Base-by-base conservation (phyloP, 2,888 invertebrate species). In the Acleris laterana region DNA sequence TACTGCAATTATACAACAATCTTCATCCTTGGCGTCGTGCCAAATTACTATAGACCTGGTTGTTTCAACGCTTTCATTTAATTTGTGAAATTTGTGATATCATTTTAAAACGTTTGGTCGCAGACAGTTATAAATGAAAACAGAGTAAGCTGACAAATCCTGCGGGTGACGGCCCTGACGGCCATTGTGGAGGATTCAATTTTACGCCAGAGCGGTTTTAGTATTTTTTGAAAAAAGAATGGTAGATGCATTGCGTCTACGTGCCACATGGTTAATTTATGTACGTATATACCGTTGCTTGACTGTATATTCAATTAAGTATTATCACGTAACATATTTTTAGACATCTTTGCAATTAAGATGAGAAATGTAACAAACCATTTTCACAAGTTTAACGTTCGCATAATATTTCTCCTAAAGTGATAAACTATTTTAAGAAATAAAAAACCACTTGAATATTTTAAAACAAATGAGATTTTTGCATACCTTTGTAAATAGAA, bases 41-140 rank as follows among this genome's bases (percentile, higher is more conserved):
- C 78, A 77, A 73, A 74, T 75, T 71, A 73, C 74, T 75, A 76
- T 68, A 72, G 70, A 71, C 74, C 74, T 73, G 70, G 68, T 66
- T 71, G 66, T 66, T 74, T 76, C 74, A 75, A 75, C 76, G 71
- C 73, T 74, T 74, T 70, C 70, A 72, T 74, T 73, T 71, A 72
- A 71, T 68, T 64, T 68, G 65, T 70, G 70, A 69, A 68, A 68
- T 63, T 66, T 62, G 48, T 56, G 51, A 51, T 57, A 57, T 51
- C 56, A 46, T 62, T 65, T 66, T 66, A 56, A 51, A 66, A 38
- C 44, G 56, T 50, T 61, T 56, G 28, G 48, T 16, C 13, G 66
- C 48, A 57, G 61, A 60, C 66, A 55, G 61, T 57, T 66, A 61
- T 62, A 60, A 66, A 66, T 62, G 66, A 66, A 61, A 66, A 62